Percentiles rank a stretch among this genome's conserved stretches.
Evolutionary conservation across 2,888 invertebrate genomes (phyloP).

Genomic region (Drosophila putrida): DNA sequence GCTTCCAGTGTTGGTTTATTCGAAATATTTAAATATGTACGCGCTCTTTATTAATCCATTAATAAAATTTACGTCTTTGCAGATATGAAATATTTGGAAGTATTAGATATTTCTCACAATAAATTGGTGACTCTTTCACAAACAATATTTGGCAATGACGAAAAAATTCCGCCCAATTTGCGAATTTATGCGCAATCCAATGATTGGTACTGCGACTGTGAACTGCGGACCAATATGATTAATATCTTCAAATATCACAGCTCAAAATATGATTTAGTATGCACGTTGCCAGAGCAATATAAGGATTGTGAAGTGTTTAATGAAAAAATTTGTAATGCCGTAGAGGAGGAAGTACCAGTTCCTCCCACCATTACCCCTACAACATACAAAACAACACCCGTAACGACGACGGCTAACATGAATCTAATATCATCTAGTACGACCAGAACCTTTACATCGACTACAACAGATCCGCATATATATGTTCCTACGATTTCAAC

Average conservation of each 20-base stretch:
- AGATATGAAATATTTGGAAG: constrained; percentile 58
- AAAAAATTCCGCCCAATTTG: constrained; percentile 37
- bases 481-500: constrained; percentile 22
- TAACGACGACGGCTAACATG: background rate
- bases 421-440: background rate
- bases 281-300: constrained; percentile 52
- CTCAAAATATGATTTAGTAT: constrained; percentile 35
- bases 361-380: background rate
- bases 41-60: background rate
- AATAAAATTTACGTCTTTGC: background rate
- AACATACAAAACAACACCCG: background rate
- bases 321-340: constrained; percentile 38
- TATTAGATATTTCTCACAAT: constrained; percentile 77
- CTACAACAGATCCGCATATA: constrained; percentile 7
- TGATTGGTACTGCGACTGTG: constrained; percentile 77
- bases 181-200: constrained; percentile 61
- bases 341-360: background rate
- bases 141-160: constrained; percentile 66
- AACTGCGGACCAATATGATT: constrained; percentile 57
- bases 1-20: background rate
- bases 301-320: constrained; percentile 52
- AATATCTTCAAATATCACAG: constrained; percentile 47
- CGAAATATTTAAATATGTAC: background rate
- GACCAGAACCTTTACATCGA: background rate
- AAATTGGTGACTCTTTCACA: constrained; percentile 59